Conservation (phyloP, 2,888 invertebrate species). For the Metalampra italica region DNA sequence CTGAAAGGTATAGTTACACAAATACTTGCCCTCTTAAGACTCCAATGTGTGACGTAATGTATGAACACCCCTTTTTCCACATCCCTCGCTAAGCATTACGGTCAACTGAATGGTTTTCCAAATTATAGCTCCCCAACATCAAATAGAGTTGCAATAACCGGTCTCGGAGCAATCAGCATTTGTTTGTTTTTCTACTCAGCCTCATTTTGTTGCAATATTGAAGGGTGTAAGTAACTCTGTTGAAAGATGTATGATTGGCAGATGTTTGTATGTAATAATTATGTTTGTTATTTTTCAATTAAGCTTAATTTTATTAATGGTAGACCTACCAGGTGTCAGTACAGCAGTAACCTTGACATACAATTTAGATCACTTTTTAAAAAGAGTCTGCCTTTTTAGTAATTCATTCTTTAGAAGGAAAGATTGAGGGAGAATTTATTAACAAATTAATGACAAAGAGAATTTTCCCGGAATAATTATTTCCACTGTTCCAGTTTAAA, state of each 20-base stretch:
- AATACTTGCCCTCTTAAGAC: too few relatives aligned
- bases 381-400: too few relatives aligned
- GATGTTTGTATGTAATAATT: constrained; percentile 41
- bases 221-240: constrained; percentile 27
- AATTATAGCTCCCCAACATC: constrained; percentile 54
- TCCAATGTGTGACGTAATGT: neutral
- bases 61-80: constrained; percentile 13
- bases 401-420: too few relatives aligned
- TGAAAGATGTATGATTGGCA: constrained; percentile 47
- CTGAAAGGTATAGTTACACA: too few relatives aligned
- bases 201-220: constrained; percentile 45
- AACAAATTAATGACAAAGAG: too few relatives aligned
- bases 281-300: constrained; percentile 49
- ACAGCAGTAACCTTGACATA: neutral
- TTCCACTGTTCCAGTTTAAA: neutral
- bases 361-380: neutral
- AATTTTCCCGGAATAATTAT: neutral
- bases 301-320: neutral
- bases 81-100: neutral
- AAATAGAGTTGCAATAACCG: constrained; percentile 40
- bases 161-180: constrained; percentile 60
- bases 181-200: constrained; percentile 69
- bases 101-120: constrained; percentile 48
- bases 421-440: too few relatives aligned
- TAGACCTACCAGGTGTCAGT: constrained; percentile 7